Percentiles rank a stretch among this genome's conserved stretches.
These are phyloP conservation scores for Gyps fulvus DNA, from an alignment of 2,113 vertebrate genomes.

Conservation along the genomic window DNA sequence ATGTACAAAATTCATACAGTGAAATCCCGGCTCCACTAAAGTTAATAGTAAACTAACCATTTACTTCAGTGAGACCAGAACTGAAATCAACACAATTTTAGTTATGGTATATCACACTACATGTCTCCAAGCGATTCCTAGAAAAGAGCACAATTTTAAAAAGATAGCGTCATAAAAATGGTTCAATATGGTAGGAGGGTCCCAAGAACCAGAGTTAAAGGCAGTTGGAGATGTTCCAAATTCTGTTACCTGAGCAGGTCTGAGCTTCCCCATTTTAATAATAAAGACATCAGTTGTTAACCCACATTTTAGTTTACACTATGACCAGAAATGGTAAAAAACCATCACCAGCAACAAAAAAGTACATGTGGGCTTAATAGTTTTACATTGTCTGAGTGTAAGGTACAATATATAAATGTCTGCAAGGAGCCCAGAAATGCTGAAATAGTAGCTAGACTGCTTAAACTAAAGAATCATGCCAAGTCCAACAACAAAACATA, in stretches of 20 bases:
- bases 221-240: not conserved
- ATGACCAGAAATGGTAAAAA: not conserved
- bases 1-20: not conserved
- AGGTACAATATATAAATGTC: not conserved
- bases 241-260: not conserved
- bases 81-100: not conserved
- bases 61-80: not conserved
- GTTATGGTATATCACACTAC: not conserved
- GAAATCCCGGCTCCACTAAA: not conserved
- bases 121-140: not conserved
- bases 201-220: not conserved
- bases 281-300: not conserved
- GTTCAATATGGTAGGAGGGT: not conserved
- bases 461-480: constrained; percentile 5
- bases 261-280: not conserved
- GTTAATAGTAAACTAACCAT: not conserved
- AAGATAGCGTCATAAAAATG: not conserved
- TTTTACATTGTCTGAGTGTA: not conserved
- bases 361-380: not conserved
- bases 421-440: not conserved
- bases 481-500: not conserved
- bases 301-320: not conserved
- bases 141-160: not conserved
- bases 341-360: not conserved
- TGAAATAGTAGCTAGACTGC: not conserved